These are phyloP conservation scores for Periparus ater DNA, from an alignment of 2,797 vertebrate species.

Conservation along the genomic window DNA sequence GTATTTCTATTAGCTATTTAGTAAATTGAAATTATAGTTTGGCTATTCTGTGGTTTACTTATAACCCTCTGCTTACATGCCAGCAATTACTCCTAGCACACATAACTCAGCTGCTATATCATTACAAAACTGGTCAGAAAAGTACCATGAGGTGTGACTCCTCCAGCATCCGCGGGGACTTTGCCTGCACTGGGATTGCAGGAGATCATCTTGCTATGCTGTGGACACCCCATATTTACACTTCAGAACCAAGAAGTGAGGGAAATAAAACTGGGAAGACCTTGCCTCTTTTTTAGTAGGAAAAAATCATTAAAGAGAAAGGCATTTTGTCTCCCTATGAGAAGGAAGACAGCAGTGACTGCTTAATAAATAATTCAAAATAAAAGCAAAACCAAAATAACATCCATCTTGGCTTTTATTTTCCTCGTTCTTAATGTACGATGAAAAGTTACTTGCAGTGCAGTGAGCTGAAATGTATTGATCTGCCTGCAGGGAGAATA, in stretches of 20 bases:
- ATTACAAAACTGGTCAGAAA: not conserved
- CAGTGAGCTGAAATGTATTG: constrained; percentile 37
- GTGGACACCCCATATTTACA: not conserved
- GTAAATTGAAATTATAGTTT: not conserved
- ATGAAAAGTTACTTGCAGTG: constrained; percentile 47
- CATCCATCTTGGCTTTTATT: constrained; percentile 61
- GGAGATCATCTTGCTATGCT: not conserved
- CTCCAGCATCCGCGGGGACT: not conserved
- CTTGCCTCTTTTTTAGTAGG: not conserved
- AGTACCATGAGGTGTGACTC: not conserved
- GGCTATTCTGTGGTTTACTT: not conserved
- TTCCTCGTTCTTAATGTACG: constrained; percentile 36
- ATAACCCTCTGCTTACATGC: not conserved
- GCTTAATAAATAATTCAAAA: constrained; percentile 64
- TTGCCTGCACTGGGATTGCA: not conserved
- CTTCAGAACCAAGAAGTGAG: not conserved
- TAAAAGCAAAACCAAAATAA: constrained; percentile 54
- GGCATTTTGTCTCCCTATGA: not conserved
- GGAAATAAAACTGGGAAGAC: not conserved
- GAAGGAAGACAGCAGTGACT: constrained; percentile 29
- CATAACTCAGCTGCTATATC: not conserved
- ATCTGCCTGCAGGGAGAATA: constrained; percentile 42
- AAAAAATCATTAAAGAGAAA: constrained; percentile 38
- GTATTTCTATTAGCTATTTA: not conserved
- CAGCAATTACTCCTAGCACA: not conserved